These are phyloP conservation scores for Nemurella pictetii DNA, from an alignment of 2,888 invertebrate genomes.

Conservation along the genomic window DNA sequence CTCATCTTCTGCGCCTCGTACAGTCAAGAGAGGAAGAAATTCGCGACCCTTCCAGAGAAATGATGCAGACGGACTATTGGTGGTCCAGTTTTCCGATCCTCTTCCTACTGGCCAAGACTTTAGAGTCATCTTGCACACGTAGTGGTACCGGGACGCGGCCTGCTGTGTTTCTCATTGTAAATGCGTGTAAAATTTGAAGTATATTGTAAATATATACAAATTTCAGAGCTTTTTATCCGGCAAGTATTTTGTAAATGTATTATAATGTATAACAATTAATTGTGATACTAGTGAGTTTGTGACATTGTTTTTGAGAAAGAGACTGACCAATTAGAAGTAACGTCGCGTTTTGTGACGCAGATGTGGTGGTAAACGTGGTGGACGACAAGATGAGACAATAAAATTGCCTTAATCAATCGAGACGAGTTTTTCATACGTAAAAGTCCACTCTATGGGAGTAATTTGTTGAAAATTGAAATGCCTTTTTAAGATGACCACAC, in stretches of 20 bases:
- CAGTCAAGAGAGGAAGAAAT: not conserved
- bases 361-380: not conserved
- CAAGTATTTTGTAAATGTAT: conserved; percentile 30
- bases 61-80: not conserved
- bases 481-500: not conserved
- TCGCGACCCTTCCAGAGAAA: not conserved
- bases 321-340: conserved; percentile 21
- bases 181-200: conserved; percentile 8
- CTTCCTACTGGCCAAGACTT: not conserved
- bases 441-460: not conserved
- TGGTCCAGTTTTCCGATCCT: not conserved
- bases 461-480: not conserved
- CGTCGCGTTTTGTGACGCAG: not conserved
- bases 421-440: not conserved
- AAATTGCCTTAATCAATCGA: not conserved
- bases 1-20: not conserved
- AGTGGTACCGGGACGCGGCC: not conserved
- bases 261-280: conserved; percentile 9
- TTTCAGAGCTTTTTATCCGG: not conserved
- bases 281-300: conserved; percentile 27
- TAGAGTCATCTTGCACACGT: not conserved
- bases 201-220: conserved; percentile 6
- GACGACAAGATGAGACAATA: not conserved
- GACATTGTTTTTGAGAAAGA: conserved; percentile 25
- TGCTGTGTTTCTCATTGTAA: conserved; percentile 8